A percentile compares a stretch with the other conserved stretches of the same genome.
These are phyloP conservation scores for Spodoptera exigua DNA, from an alignment of 2,888 invertebrate species.

Conservation along the genomic window DNA sequence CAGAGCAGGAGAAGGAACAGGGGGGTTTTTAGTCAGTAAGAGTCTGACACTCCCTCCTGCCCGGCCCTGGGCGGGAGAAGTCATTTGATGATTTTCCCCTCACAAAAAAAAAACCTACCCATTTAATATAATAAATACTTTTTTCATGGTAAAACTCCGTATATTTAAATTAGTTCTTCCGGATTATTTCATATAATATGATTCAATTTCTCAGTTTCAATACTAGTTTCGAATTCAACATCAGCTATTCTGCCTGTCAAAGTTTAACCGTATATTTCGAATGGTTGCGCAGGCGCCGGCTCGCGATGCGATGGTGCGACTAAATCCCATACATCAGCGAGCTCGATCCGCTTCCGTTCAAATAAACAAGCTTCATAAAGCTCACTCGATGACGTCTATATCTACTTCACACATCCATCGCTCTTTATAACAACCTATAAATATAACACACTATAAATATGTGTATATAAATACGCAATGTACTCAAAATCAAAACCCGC, in stretches of 20 bases:
- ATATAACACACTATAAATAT: conserved; percentile 59
- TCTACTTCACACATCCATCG: conserved; percentile 56
- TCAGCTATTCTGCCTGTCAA: conserved; percentile 7
- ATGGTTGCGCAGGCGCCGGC: conserved; percentile 22
- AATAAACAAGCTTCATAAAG: conserved; percentile 64
- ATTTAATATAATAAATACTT: too few relatives aligned
- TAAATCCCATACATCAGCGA: conserved; percentile 59
- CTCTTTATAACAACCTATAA: conserved; percentile 57
- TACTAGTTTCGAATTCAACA: background rate
- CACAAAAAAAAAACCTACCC: too few relatives aligned
- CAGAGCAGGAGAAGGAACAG: too few relatives aligned
- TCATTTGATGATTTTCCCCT: too few relatives aligned
- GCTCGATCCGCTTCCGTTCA: conserved; percentile 58
- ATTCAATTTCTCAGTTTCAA: background rate
- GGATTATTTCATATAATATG: background rate
- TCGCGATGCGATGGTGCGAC: conserved; percentile 41
- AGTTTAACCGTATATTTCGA: conserved; percentile 25
- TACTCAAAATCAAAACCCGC: conserved; percentile 21
- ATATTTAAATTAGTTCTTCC: too few relatives aligned
- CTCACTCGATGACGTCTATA: conserved; percentile 60
- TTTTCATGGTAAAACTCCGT: too few relatives aligned
- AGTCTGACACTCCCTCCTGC: too few relatives aligned
- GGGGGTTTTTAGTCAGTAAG: too few relatives aligned
- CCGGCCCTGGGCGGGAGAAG: too few relatives aligned
- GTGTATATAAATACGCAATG: conserved; percentile 32